Evolutionary conservation across 2,888 invertebrate genomes (phyloP), one percentile per base, ranked within the genome.

Genomic region (Autographa pulchrina): DNA sequence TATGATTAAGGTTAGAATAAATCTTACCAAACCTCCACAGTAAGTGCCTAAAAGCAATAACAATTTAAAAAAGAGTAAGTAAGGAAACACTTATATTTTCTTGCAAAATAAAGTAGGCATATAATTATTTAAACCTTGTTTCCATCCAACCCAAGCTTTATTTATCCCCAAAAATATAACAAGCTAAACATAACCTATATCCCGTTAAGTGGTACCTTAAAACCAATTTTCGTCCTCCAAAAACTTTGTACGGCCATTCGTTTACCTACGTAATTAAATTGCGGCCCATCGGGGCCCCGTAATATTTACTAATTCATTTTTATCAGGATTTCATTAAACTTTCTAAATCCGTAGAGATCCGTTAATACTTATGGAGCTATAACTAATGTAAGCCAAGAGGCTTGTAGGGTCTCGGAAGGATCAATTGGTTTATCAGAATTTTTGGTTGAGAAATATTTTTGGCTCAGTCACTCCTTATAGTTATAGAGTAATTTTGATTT

Each of bases 251-350:
- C 59, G 63, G 41, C 70, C 60, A 70, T 72, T 63, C 70, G 72
- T 74, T 74, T 68, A 62, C 73, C 43, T 71, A 20, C 69, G 54
- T 75, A 80, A 78, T 78, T 72, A 74, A 76, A 82, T 84, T 62
- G 68, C 63, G 70, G 65, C 66, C 76, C 72, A 68, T 73, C 48
- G 70, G 68, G 48, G 66, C 56, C 48, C 52, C 48, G 56, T 56
- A 62, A 56, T 66, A 67, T 69, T 64, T 66, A 62, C 60, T 68
- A 73, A 76, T 74, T 48, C 52, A 71, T 75, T 81, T 81, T 78
- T 69, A 72, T 62, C 41, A 73, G 32, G 62, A 61, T 70, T 70
- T 77, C 60, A 41, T 20, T 18, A 65, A 81, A 78, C 62, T 69
- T 75, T 64, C 58, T 35, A 65, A 70, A 65, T 71, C 58, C 75